phyloP scores from a whole-genome alignment of 2,888 invertebrate genomes.

The Rhingia campestris region DNA sequence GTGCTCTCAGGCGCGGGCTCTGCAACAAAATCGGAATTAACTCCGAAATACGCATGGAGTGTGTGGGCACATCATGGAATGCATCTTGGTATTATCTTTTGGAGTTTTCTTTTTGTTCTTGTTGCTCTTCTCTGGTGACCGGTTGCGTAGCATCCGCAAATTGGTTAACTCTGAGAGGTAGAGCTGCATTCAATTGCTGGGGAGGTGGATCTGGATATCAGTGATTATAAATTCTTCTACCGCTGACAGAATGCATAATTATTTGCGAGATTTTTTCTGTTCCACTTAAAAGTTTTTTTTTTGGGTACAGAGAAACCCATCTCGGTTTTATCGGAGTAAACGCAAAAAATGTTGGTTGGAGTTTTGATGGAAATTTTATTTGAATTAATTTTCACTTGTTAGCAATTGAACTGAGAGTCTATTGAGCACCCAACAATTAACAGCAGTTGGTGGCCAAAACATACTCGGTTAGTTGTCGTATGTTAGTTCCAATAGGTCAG shows the following conservation, averaged over 20 bases:
- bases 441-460: too few species aligned
- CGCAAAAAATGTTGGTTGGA: too few species aligned
- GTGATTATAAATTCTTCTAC: conserved; percentile 65
- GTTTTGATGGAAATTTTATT: too few species aligned
- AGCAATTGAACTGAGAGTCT: not conserved
- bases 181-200: conserved; percentile 42
- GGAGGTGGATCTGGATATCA: conserved; percentile 58
- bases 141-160: conserved; percentile 51
- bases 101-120: conserved; percentile 1
- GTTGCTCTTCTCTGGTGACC: conserved; percentile 1
- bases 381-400: too few species aligned
- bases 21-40: conserved; percentile 45
- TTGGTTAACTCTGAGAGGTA: conserved; percentile 48
- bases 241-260: conserved; percentile 67
- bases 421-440: conserved; percentile 55
- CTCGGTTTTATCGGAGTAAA: too few species aligned
- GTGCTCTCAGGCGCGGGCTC: conserved; percentile 19
- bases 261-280: conserved; percentile 15
- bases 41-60: conserved; percentile 69
- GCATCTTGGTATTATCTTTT: conserved; percentile 58
- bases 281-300: not conserved
- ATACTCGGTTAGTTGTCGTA: too few species aligned
- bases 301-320: not conserved
- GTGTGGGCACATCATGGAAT: conserved; percentile 66
- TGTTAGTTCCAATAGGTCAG: too few species aligned